Base-by-base conservation (phyloP, 1,140 invertebrate genomes). In the Halictus rubicundus region DNA sequence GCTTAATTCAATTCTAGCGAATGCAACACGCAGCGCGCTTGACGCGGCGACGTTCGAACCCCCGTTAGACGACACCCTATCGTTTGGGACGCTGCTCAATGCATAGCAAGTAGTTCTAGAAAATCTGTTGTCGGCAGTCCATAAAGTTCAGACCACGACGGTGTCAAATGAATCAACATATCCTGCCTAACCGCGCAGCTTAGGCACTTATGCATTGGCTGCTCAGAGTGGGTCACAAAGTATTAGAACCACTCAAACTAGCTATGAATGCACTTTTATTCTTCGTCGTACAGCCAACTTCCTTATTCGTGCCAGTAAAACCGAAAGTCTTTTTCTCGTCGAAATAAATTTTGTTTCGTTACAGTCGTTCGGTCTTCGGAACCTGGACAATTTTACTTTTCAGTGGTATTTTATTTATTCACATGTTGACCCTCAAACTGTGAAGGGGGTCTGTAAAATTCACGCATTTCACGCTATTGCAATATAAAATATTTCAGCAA, bases 31-130 rank as follows among this genome's bases (percentile, higher is more conserved):
- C 23, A 52, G 68, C 14, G 32, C 39, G 75, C 32, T 52, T 27
- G 64, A 10, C 32, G 76, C 49, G 23, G 46, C 42, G 12, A 37
- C 42, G 42, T 16, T 16, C 74, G 49, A 83, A 77, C 25, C 68
- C 54, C 74, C 75, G 72, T 87, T 86, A 83, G 68, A 81, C 75
- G 78, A 83, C 68, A 81, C 68, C 82, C 63, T 81, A 76, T 79
- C 76, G 78, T 80, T 65, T n/a, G 46, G 37, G 59, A 68, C 63
- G 78, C 60, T 77, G 82, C 83, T 70, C 82, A 83, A 87, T 87
- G 85, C 85, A 88, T 88, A 87, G 60, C 72, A 88, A 88, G 82
- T 86, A 81, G 85, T 76, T 80, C 64, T 88, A 66, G 74, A 86
- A 87, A 86, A 88, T 88, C 86, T 65, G 82, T 85, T 78, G 77